Percentiles rank a stretch among this genome's conserved stretches.
Conservation (phyloP, 1,140 invertebrate species). For the Vanessa atalanta region DNA sequence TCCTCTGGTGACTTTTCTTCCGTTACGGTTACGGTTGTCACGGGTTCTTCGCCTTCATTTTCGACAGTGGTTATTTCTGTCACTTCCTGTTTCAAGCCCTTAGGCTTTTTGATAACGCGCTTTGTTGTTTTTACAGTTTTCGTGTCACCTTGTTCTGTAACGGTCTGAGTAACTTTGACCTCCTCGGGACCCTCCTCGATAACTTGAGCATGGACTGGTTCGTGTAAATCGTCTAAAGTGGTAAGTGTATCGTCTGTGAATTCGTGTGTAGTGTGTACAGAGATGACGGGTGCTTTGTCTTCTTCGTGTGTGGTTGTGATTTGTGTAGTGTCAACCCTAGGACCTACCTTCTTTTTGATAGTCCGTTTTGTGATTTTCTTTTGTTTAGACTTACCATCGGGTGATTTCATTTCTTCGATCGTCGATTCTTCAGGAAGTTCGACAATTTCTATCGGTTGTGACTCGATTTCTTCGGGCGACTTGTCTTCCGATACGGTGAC, state of each 20-base stretch:
- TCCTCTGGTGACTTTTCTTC: conserved; percentile 1
- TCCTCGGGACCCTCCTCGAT: conserved; percentile 58
- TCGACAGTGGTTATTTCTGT: conserved; percentile 7
- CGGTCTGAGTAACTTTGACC: not conserved
- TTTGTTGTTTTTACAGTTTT: conserved; percentile 5
- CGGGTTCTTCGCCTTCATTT: not conserved
- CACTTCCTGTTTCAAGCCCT: not conserved
- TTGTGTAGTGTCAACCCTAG: conserved; percentile 51
- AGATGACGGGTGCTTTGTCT: conserved; percentile 42
- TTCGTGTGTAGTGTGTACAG: conserved; percentile 44
- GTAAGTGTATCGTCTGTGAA: not conserved
- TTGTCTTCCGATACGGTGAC: too few species aligned
- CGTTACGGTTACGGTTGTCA: not conserved
- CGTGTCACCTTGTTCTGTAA: not conserved
- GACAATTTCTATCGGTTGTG: too few species aligned
- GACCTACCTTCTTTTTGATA: conserved; percentile 62
- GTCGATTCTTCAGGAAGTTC: too few species aligned
- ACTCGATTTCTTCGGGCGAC: too few species aligned
- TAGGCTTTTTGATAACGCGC: conserved; percentile 4
- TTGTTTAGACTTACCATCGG: not conserved
- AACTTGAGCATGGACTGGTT: conserved; percentile 50
- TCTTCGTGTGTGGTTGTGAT: conserved; percentile 34
- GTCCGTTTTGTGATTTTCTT: conserved; percentile 34
- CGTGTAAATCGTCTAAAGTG: conserved; percentile 28
- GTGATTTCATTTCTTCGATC: not conserved